Conservation (phyloP, 2,888 invertebrate genomes). For the Anticlea derivata region DNA sequence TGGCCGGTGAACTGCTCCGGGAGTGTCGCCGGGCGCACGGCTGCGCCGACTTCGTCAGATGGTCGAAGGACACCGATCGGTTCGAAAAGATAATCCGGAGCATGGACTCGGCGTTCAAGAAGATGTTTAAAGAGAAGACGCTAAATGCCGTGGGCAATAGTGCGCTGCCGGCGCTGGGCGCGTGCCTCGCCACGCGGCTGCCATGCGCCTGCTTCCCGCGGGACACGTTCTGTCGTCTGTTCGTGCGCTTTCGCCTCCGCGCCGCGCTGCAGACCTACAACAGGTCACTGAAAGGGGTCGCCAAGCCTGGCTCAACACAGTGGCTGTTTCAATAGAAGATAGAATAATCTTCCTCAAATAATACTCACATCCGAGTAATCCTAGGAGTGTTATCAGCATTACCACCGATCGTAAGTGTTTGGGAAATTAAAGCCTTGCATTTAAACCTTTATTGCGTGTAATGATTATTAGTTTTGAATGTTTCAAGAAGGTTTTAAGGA, state of each 20-base stretch:
- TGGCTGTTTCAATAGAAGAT: constrained; percentile 10
- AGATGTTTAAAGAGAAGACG: background rate
- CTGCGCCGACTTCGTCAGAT: constrained; percentile 3
- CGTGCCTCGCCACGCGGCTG: background rate
- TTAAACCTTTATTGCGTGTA: background rate
- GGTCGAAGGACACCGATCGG: constrained; percentile 2
- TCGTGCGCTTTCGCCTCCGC: constrained; percentile 21
- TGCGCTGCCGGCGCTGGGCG: constrained; percentile 12
- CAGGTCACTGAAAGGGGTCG: background rate
- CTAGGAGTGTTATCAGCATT: background rate
- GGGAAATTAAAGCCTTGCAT: background rate
- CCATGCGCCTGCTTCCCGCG: constrained; percentile 28
- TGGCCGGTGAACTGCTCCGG: constrained; percentile 5
- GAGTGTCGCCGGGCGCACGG: constrained; percentile 18
- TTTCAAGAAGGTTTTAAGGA: no score
- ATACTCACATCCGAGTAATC: constrained; percentile 10
- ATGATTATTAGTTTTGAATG: constrained; percentile 2
- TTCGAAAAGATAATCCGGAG: background rate
- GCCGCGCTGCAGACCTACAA: constrained; percentile 19
- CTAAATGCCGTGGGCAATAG: constrained; percentile 8
- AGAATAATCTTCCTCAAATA: background rate
- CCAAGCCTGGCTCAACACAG: background rate
- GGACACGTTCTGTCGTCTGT: constrained; percentile 17
- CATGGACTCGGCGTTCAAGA: constrained; percentile 11
- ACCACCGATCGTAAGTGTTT: background rate